phyloP scores from a whole-genome alignment of 2,113 vertebrate species.

The Atlantisia rogersi region DNA sequence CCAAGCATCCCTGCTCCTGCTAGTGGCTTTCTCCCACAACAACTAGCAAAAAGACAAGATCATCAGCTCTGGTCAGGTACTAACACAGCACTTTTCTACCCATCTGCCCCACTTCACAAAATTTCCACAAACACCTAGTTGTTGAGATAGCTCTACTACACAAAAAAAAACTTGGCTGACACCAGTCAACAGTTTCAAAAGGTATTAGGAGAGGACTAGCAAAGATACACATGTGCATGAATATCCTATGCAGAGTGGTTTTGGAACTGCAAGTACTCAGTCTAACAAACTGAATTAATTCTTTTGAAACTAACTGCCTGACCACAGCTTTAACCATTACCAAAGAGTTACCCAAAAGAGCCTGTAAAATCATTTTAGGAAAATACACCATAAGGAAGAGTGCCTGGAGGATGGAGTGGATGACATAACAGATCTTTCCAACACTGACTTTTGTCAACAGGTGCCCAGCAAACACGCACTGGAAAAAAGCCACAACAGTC shows the following conservation, averaged over 20 bases:
- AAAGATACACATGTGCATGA: neutral
- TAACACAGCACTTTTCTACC: neutral
- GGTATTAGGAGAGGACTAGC: neutral
- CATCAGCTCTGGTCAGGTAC: neutral
- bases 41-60: neutral
- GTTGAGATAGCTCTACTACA: neutral
- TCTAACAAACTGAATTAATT: neutral
- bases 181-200: neutral
- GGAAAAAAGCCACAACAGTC: neutral
- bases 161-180: neutral
- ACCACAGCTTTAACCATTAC: neutral
- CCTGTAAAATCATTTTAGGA: neutral
- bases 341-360: neutral
- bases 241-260: neutral
- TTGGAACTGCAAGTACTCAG: neutral
- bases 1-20: neutral
- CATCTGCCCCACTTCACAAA: neutral
- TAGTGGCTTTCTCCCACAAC: neutral
- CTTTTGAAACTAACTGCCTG: neutral
- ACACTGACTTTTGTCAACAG: conserved; percentile 25
- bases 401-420: neutral
- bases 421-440: conserved; percentile 4
- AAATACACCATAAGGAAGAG: neutral
- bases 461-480: neutral
- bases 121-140: neutral